Evolutionary conservation across 53 echinoderm and acorn worm genomes (phyloP).

Genomic region (Holothuria scabra): DNA sequence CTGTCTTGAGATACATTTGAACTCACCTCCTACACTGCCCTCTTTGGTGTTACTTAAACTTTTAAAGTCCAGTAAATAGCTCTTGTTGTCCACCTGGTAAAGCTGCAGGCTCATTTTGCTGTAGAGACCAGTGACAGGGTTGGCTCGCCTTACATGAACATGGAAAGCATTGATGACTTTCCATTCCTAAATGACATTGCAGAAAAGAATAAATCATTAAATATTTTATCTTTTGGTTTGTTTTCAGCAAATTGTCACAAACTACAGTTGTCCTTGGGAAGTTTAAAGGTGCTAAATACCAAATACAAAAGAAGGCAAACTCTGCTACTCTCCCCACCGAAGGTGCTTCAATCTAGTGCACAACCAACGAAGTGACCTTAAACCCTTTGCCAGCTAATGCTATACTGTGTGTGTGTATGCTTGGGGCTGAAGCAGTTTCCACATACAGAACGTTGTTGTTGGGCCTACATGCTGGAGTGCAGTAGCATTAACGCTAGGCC

Average conservation of each 20-base stretch:
- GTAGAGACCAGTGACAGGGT: constrained; percentile 66
- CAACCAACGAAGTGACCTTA: too few relatives aligned
- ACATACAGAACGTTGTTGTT: too few relatives aligned
- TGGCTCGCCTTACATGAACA: constrained; percentile 75
- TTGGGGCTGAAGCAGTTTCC: too few relatives aligned
- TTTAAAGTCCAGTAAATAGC: constrained; percentile 95
- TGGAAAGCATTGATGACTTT: constrained; percentile 95
- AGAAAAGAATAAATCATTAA: not conserved
- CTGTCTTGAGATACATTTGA: too few relatives aligned
- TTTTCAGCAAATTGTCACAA: not conserved
- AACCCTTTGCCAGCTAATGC: too few relatives aligned
- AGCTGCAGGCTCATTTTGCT: constrained; percentile 95
- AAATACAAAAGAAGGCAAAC: too few relatives aligned
- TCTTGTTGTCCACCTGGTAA: constrained; percentile 96
- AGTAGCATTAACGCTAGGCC: too few relatives aligned
- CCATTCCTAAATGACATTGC: constrained; percentile 72
- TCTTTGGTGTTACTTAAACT: constrained; percentile 84
- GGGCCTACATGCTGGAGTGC: too few relatives aligned
- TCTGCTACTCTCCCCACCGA: too few relatives aligned
- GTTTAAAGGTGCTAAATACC: not conserved
- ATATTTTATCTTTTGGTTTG: not conserved
- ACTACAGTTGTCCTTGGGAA: not conserved
- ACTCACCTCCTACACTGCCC: not conserved
- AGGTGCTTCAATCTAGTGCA: too few relatives aligned
- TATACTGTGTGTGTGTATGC: too few relatives aligned